Evolutionary conservation across 2,888 invertebrate genomes (phyloP).

Genomic region (Drosophila testacea): DNA sequence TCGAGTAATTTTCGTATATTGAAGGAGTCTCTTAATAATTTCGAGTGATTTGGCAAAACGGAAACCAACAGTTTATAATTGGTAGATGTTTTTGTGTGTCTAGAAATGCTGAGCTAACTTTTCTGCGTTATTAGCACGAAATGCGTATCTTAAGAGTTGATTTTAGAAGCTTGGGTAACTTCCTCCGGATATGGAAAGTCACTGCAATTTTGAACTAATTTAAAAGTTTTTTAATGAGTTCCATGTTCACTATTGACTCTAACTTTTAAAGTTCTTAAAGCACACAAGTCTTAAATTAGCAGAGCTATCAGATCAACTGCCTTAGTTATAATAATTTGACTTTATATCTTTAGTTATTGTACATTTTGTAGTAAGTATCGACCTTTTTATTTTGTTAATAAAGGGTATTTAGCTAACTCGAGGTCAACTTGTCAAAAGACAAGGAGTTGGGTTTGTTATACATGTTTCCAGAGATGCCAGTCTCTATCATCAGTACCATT

Average conservation of each 20-base stretch:
- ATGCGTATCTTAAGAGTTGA: constrained; percentile 8
- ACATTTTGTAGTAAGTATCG: too few relatives aligned
- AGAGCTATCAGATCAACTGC: too few relatives aligned
- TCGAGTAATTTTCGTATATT: constrained; percentile 47
- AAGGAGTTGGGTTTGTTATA: too few relatives aligned
- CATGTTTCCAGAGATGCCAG: too few relatives aligned
- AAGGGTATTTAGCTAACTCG: too few relatives aligned
- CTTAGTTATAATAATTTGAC: too few relatives aligned
- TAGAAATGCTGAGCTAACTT: constrained; percentile 20
- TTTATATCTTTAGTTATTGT: too few relatives aligned
- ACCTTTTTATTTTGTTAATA: too few relatives aligned
- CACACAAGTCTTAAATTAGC: too few relatives aligned
- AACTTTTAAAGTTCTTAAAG: neutral
- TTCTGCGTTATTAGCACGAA: constrained; percentile 28
- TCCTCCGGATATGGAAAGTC: neutral
- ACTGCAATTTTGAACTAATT: constrained; percentile 8
- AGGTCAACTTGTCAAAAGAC: too few relatives aligned
- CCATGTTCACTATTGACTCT: neutral
- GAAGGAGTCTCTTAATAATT: constrained; percentile 63
- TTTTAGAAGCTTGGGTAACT: constrained; percentile 1
- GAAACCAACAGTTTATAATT: constrained; percentile 54
- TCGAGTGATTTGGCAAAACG: constrained; percentile 68
- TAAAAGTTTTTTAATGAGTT: constrained; percentile 16
- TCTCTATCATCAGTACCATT: too few relatives aligned
- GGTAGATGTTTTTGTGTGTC: constrained; percentile 7